These are phyloP conservation scores for Drosophila longiperda DNA, from an alignment of 2,888 invertebrate species.

Conservation along the genomic window DNA sequence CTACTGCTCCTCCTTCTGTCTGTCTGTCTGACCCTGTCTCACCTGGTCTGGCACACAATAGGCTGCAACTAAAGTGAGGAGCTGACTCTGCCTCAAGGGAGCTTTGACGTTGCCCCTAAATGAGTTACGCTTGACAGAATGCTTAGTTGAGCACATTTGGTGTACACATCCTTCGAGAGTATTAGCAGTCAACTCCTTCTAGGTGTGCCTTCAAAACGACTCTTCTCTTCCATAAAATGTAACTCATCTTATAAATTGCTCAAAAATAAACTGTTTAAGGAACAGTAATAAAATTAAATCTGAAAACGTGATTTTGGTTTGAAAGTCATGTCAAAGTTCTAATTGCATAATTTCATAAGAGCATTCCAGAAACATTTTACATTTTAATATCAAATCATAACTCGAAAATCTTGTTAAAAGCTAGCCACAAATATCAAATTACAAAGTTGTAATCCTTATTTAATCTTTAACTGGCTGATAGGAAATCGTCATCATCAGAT, in stretches of 20 bases:
- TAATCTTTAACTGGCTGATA: too few species aligned
- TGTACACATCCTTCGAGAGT: not conserved
- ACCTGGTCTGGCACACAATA: conserved; percentile 42
- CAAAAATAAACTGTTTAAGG: too few species aligned
- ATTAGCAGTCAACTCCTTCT: not conserved
- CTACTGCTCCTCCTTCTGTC: not conserved
- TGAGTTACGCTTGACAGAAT: not conserved
- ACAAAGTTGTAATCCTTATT: too few species aligned
- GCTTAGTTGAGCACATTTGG: not conserved
- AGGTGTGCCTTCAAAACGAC: not conserved
- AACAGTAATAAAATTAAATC: not conserved
- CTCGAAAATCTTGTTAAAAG: too few species aligned
- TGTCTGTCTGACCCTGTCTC: conserved; percentile 1
- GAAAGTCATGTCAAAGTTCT: not conserved
- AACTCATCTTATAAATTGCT: not conserved
- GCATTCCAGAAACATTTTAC: too few species aligned
- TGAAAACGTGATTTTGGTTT: not conserved
- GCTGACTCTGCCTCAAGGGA: not conserved
- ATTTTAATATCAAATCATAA: too few species aligned
- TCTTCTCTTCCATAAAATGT: not conserved
- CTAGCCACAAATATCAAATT: too few species aligned
- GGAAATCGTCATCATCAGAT: too few species aligned
- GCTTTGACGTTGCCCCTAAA: not conserved
- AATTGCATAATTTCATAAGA: too few species aligned
- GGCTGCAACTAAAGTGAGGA: conserved; percentile 13